Conservation (phyloP, 2,113 vertebrate genomes). For the Acanthochromis polyacanthus region DNA sequence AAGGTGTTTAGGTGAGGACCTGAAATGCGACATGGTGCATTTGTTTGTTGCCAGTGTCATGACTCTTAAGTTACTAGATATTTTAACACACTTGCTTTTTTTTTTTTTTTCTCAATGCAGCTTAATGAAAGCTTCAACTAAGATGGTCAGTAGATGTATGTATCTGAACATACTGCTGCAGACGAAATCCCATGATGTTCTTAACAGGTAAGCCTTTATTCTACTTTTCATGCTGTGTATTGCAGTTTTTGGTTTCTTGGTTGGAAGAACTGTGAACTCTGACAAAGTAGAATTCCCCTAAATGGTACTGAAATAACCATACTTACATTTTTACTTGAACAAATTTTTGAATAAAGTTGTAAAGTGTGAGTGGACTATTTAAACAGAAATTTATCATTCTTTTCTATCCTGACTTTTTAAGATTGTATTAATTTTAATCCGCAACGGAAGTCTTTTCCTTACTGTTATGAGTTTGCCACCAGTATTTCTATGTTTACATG, state of each 20-base stretch:
- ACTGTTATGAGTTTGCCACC: too few species aligned
- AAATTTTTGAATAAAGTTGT: too few species aligned
- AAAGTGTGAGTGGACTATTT: too few species aligned
- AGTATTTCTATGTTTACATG: too few species aligned
- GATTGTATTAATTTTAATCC: too few species aligned
- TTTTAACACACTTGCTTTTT: slow-evolving; percentile 1
- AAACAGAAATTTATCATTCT: too few species aligned
- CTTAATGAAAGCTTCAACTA: slow-evolving; percentile 95
- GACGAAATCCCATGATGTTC: slow-evolving; percentile 90
- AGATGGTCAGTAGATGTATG: slow-evolving; percentile 97
- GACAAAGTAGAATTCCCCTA: too few species aligned
- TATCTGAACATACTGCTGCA: slow-evolving; percentile 97
- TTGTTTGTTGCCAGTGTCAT: background rate
- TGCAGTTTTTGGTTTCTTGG: background rate
- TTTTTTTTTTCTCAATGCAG: slow-evolving; percentile 79
- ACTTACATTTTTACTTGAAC: too few species aligned
- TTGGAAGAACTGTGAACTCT: too few species aligned
- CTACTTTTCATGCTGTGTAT: background rate
- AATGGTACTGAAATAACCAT: too few species aligned
- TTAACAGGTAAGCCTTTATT: slow-evolving; percentile 86
- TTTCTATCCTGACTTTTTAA: too few species aligned
- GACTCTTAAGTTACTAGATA: background rate
- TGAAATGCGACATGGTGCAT: background rate
- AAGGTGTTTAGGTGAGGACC: slow-evolving; percentile 91
- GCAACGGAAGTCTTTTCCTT: too few species aligned